These are phyloP conservation scores for Semibalanus balanoides DNA, from an alignment of 1,140 invertebrate genomes.

Conservation along the genomic window DNA sequence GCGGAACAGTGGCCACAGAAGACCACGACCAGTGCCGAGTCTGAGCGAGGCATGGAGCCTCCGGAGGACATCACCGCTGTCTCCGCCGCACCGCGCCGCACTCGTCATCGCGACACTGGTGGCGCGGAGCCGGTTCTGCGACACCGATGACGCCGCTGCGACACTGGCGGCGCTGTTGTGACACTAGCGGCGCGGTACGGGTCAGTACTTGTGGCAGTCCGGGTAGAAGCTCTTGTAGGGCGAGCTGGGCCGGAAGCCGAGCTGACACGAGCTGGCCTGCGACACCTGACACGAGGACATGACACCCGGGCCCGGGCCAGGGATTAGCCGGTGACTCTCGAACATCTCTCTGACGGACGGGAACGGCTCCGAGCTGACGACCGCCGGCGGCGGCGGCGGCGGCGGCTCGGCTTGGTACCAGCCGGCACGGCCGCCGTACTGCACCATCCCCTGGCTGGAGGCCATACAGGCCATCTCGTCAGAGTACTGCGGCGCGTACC, in stretches of 20 bases:
- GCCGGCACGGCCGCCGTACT: conserved; percentile 15
- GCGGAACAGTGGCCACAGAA: neutral
- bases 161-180: neutral
- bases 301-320: too few species aligned
- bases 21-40: neutral
- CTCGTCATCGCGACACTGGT: neutral
- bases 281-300: neutral
- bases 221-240: conserved; percentile 20
- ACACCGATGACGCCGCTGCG: too few species aligned
- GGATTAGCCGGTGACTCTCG: conserved; percentile 18
- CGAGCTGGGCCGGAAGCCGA: conserved; percentile 21
- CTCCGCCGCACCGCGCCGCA: neutral
- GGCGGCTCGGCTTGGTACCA: conserved; percentile 17
- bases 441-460: conserved; percentile 15
- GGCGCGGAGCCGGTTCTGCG: neutral
- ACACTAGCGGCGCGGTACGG: neutral
- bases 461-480: conserved; percentile 13
- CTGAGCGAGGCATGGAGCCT: neutral
- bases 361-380: conserved; percentile 13
- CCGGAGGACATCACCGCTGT: conserved; percentile 8
- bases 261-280: conserved; percentile 18
- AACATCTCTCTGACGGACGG: conserved; percentile 22
- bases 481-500: neutral
- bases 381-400: neutral
- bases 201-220: conserved; percentile 3